A percentile compares a stretch with the other conserved stretches of the same genome.
Evolutionary conservation across 2,797 vertebrate species (phyloP).

Genomic region (Margarornis squamiger): DNA sequence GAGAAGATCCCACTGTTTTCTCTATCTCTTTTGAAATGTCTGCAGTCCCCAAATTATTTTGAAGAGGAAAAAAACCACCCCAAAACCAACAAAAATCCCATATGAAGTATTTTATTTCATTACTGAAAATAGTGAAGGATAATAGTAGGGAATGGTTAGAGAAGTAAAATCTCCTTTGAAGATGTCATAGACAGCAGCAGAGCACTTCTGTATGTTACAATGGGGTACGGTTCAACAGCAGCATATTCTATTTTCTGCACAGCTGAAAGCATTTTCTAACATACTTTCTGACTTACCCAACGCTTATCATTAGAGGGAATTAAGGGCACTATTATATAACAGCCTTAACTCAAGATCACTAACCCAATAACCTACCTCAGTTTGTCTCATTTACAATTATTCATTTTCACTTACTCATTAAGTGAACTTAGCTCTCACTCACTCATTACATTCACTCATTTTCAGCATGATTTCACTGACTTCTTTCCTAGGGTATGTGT

Average conservation of each 20-base stretch:
- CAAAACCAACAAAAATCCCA: no score
- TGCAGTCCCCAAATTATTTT: background rate
- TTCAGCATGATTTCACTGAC: background rate
- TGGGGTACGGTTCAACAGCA: background rate
- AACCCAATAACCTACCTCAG: background rate
- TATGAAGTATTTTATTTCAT: background rate
- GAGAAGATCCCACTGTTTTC: background rate
- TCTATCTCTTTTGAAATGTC: background rate
- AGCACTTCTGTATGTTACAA: background rate
- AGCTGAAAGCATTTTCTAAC: background rate
- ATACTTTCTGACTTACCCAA: background rate
- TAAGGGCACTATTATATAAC: background rate
- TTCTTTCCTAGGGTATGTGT: background rate
- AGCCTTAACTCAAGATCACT: background rate
- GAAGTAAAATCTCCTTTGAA: background rate
- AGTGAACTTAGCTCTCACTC: background rate
- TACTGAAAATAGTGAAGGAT: background rate
- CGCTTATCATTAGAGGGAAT: background rate
- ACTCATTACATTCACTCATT: background rate
- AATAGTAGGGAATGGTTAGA: background rate
- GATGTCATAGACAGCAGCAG: background rate
- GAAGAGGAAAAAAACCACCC: background rate
- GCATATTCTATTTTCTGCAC: background rate
- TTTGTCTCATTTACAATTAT: background rate
- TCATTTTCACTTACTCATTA: background rate